phyloP scores from a whole-genome alignment of 2,797 vertebrate genomes.

The Acanthurus leucopareius region DNA sequence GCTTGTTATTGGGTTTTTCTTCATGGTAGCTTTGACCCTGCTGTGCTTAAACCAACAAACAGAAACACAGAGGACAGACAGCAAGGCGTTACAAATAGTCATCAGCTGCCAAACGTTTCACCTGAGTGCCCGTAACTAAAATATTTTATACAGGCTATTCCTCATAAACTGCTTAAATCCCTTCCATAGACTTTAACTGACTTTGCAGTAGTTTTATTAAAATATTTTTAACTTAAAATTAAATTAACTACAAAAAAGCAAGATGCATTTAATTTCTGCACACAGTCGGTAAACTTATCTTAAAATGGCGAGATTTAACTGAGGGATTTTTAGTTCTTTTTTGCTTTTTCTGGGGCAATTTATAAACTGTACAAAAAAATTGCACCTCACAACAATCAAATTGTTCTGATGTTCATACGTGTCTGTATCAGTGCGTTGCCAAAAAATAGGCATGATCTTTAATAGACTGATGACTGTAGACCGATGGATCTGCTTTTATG shows the following conservation, averaged over 20 bases:
- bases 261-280: too few relatives aligned
- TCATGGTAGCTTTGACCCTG: slow-evolving; percentile 23
- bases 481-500: background rate
- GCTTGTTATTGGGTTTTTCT: slow-evolving; percentile 20
- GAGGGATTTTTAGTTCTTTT: too few relatives aligned
- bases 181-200: too few relatives aligned
- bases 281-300: too few relatives aligned
- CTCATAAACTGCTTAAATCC: too few relatives aligned
- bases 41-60: slow-evolving; percentile 22
- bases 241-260: too few relatives aligned
- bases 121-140: background rate
- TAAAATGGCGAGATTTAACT: too few relatives aligned
- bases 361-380: too few relatives aligned
- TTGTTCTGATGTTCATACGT: background rate
- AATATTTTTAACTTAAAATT: background rate
- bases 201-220: too few relatives aligned
- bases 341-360: too few relatives aligned
- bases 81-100: background rate
- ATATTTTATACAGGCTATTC: too few relatives aligned
- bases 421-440: background rate
- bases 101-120: background rate
- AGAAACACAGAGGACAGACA: background rate
- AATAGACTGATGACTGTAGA: background rate
- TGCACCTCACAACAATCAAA: background rate
- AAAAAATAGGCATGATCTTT: background rate